Base-by-base conservation (phyloP, 2,888 invertebrate species). In the Electrophaes corylata region DNA sequence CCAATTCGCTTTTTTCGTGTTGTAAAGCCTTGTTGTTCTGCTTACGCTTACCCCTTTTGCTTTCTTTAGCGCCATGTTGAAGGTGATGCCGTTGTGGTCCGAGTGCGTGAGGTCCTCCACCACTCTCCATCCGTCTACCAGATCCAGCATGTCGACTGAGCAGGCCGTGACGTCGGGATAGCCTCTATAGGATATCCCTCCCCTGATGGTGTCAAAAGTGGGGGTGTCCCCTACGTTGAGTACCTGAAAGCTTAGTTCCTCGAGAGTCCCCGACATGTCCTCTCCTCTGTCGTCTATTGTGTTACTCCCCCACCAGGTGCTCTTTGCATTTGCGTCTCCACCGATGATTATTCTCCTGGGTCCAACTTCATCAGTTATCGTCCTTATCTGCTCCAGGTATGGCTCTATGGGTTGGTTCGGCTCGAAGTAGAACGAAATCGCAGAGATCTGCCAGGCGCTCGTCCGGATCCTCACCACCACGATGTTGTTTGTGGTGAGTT, bases 371-470 rank as follows among this genome's bases (percentile, higher is more conserved):
- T 1, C 11, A 10, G 8, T 10, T 1, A 48, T 37, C 6, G 23
- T 4, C 16, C 20, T 48, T 16, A 48, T n/a, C 35, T 47, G 35
- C 14, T 47, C 35, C 23, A 47, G 18, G 16, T 39, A 48, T 16
- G 48, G 48, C 48, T 48, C 48, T 4, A 48, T 48, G 1, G 16
- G 37, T 11, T 48, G 23, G 14, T 20, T 19, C 1, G 48, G 48
- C 26, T 48, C 48, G 11, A 48, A 48, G 26, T 48, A 48, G 16
- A 39, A 48, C 1, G 48, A 48, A 5, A 12, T 20, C 0, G 14
- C 57, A 2, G 20, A 26, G 16, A 57, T 35, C n/a, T 52, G 43
- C 14, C 23, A n/a, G 35, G 52, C 37, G 2, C 35, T 31, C 35
- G n/a, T n/a, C n/a, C n/a, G n/a, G n/a, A n/a, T n/a, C n/a, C n/a